Percentiles rank a stretch among this genome's conserved stretches.
Conservation (phyloP, 1,140 invertebrate species). For the Acromyrmex heyeri region DNA sequence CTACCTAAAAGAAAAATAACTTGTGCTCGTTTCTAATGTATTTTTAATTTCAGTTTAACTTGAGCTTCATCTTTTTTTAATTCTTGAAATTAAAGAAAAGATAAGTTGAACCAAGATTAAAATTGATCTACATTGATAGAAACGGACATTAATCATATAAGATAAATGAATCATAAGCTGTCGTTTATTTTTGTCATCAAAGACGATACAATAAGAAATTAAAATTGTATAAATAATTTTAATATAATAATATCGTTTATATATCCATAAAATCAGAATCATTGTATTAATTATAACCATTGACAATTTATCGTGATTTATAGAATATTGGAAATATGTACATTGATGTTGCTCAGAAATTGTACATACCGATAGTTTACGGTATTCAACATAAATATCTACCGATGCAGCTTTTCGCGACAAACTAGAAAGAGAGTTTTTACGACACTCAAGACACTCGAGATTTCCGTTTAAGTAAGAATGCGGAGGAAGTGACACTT, state of each 20-base stretch:
- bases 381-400: slow-evolving; percentile 1
- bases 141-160: not conserved
- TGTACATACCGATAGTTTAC: not conserved
- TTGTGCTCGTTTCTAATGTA: too few relatives aligned
- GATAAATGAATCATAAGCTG: not conserved
- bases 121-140: too few relatives aligned
- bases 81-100: too few relatives aligned
- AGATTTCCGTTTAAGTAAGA: slow-evolving; percentile 57
- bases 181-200: not conserved
- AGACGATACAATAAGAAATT: not conserved
- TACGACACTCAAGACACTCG: slow-evolving; percentile 46
- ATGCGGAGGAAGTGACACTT: slow-evolving; percentile 53
- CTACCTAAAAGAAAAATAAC: not conserved
- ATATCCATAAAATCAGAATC: not conserved
- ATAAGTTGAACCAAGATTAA: too few relatives aligned
- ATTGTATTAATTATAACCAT: not conserved
- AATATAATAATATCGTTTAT: not conserved
- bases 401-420: not conserved
- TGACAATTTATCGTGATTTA: slow-evolving; percentile 4
- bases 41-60: too few relatives aligned
- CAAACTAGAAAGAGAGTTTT: slow-evolving; percentile 15
- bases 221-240: not conserved
- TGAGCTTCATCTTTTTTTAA: too few relatives aligned
- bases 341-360: too few relatives aligned
- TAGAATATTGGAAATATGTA: not conserved